These are phyloP conservation scores for Megaustenia siamemsis DNA, from an alignment of 2,888 invertebrate genomes.

Conservation along the genomic window DNA sequence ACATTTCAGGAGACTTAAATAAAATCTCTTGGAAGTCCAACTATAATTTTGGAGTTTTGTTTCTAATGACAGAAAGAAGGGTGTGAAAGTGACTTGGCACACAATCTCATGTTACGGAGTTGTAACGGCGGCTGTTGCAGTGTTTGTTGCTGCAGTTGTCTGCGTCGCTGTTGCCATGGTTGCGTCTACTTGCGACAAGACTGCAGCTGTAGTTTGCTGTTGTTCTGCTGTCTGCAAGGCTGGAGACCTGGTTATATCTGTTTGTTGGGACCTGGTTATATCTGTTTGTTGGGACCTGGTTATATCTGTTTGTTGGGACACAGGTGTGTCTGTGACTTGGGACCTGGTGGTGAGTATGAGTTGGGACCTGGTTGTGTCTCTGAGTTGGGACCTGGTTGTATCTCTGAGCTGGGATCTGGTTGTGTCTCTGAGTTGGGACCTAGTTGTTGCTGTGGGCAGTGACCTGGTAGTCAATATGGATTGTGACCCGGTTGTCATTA, in stretches of 20 bases:
- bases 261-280: background rate
- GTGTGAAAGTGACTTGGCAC: too few relatives aligned
- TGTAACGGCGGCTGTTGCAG: too few relatives aligned
- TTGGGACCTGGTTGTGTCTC: background rate
- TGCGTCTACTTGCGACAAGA: background rate
- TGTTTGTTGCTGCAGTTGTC: background rate
- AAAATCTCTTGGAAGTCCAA: too few relatives aligned
- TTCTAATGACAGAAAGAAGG: too few relatives aligned
- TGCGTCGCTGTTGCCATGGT: background rate
- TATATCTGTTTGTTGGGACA: background rate
- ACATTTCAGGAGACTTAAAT: background rate
- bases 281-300: background rate
- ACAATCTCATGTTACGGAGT: too few relatives aligned
- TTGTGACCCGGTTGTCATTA: too few relatives aligned
- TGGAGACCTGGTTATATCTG: too few relatives aligned
- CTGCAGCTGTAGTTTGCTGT: background rate
- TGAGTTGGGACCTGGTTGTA: background rate
- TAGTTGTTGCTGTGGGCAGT: too few relatives aligned
- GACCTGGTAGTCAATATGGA: too few relatives aligned
- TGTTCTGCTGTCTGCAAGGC: background rate
- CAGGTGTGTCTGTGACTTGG: background rate
- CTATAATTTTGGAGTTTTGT: too few relatives aligned
- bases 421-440: background rate
- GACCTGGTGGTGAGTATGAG: background rate
- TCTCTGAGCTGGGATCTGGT: background rate